Evolutionary conservation across 2,113 vertebrate species (phyloP).

Genomic region (Neoarius graeffei): DNA sequence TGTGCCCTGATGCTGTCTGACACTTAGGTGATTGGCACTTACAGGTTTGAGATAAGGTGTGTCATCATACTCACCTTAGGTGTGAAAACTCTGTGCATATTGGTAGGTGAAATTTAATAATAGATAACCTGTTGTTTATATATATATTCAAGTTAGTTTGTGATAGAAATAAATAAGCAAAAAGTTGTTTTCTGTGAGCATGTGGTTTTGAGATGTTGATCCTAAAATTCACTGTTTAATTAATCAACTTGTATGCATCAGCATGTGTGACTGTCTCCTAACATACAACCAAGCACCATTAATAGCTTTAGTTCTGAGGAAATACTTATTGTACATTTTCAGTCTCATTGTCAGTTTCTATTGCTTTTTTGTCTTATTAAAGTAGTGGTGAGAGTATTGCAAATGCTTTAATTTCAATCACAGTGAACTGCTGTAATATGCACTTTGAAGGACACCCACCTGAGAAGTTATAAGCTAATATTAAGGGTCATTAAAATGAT

Average conservation of each 20-base stretch:
- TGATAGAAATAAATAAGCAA: background rate
- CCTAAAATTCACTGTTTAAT: constrained; percentile 47
- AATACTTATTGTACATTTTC: constrained; percentile 13
- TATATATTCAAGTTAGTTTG: background rate
- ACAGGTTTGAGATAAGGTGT: constrained; percentile 5
- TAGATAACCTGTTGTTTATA: background rate
- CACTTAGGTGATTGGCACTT: constrained; percentile 43
- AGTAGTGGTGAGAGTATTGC: background rate
- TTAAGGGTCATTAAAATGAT: background rate
- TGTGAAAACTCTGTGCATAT: constrained; percentile 33
- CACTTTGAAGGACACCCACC: background rate
- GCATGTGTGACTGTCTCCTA: constrained; percentile 8
- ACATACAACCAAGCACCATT: constrained; percentile 54
- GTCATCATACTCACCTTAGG: constrained; percentile 4
- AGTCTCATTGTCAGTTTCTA: background rate
- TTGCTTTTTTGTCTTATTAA: background rate
- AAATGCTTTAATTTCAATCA: background rate
- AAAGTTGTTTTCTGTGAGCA: background rate
- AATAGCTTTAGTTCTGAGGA: constrained; percentile 51
- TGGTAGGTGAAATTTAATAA: background rate
- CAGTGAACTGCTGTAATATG: background rate
- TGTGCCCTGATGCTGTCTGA: constrained; percentile 33
- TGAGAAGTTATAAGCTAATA: background rate
- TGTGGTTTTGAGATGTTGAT: constrained; percentile 4
- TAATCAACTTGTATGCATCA: constrained; percentile 52